phyloP scores from a whole-genome alignment of 2,888 invertebrate species.

The Dyspetes luteomarginatus region DNA sequence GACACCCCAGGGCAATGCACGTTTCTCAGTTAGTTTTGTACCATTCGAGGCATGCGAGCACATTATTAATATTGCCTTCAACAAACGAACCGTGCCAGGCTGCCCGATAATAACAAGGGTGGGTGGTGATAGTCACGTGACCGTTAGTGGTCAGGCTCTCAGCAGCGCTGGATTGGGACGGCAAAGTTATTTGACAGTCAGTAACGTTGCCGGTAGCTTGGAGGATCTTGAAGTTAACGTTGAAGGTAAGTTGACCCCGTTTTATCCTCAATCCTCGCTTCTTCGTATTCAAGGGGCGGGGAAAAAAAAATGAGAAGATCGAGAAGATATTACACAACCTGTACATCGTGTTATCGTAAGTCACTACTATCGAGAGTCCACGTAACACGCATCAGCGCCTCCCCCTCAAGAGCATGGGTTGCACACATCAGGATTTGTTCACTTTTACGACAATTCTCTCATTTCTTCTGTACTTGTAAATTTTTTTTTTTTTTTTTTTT shows the following conservation, averaged over 20 bases:
- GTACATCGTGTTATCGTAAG: too few relatives aligned
- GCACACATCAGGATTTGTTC: constrained; percentile 43
- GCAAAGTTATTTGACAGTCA: constrained; percentile 82
- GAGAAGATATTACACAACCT: neutral
- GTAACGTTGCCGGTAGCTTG: constrained; percentile 92
- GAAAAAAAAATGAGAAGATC: neutral
- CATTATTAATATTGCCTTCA: constrained; percentile 98
- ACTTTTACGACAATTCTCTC: constrained; percentile 19
- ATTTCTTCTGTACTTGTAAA: constrained; percentile 33
- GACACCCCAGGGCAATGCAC: constrained; percentile 94
- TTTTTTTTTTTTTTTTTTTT: too few relatives aligned
- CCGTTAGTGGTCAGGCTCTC: constrained; percentile 86
- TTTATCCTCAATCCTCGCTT: neutral
- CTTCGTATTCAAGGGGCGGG: too few relatives aligned
- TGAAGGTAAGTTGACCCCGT: constrained; percentile 89
- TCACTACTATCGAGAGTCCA: constrained; percentile 5
- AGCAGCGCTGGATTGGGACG: constrained; percentile 82
- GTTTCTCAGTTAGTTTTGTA: constrained; percentile 98
- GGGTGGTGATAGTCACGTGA: constrained; percentile 85
- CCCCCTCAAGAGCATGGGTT: constrained; percentile 34
- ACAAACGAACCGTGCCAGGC: constrained; percentile 94
- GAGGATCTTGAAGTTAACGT: constrained; percentile 98
- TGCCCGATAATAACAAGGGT: constrained; percentile 96
- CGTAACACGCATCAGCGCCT: constrained; percentile 36
- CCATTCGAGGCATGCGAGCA: constrained; percentile 97